Evolutionary conservation across 2,888 invertebrate species (phyloP), one percentile per base, ranked within the genome.

Genomic region (Alcis repandata): DNA sequence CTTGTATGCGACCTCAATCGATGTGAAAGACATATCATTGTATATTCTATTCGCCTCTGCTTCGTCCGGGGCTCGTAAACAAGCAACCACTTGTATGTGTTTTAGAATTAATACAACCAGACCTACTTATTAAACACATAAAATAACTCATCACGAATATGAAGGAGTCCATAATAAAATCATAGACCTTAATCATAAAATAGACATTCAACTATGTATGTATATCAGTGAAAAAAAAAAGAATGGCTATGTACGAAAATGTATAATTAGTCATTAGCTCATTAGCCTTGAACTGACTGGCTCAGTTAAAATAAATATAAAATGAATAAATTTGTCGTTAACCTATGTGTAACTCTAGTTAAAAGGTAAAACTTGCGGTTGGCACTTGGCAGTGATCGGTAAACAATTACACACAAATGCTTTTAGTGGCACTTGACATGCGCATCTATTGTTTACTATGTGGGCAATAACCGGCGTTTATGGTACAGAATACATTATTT

Each of bases 11-110:
- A 82, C 90, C 90, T 89, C 90, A 89, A 88, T 90, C 87, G 88
- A 89, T 86, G 90, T 88, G 90, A 92, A 90, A 88, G 91, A 91
- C 91, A 92, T 84, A 83, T 89, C 88, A 90, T 92, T 92, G 88
- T 90, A 88, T 88, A 92, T 92, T 92, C 91, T 85, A 88, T 87
- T 86, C 89, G 87, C 84, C 87, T 91, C 82, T 78, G 82, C 81
- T 78, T 86, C 85, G 87, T 86, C 87, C 88, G 87, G 85, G 81
- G 83, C 84, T 90, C 89, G 86, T 91, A 90, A 92, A 91, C 90
- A 92, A 83, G 84, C 84, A 86, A 89, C 88, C 88, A 87, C 85
- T 87, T 85, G 83, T 43, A 53, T 32, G 54, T 85, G 85, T 88
- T 89, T 90, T 84, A 76, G 84, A 87, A 88, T 87, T 88, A 86